These are phyloP conservation scores for Apaloderma vittatum DNA, from an alignment of 2,113 vertebrate genomes.

Conservation along the genomic window DNA sequence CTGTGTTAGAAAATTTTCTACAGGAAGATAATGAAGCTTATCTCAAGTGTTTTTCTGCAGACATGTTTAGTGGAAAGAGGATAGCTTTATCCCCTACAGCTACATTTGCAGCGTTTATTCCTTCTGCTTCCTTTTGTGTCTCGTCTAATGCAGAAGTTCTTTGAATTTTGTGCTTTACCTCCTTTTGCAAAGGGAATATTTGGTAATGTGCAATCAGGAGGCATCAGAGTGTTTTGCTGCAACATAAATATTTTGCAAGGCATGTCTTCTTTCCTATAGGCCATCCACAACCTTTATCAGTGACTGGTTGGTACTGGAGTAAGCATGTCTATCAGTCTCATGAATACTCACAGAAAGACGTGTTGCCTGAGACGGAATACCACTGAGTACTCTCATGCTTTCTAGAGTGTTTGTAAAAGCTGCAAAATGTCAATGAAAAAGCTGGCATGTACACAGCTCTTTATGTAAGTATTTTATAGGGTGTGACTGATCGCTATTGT, in stretches of 20 bases:
- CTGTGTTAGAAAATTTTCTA: constrained; percentile 17
- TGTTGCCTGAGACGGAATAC: not conserved
- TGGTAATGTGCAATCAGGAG: not conserved
- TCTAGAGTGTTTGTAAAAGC: not conserved
- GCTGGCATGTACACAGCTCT: rapidly evolving
- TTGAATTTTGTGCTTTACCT: not conserved
- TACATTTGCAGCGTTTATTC: not conserved
- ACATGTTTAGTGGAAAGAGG: not conserved
- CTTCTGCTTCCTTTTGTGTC: not conserved
- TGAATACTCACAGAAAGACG: not conserved
- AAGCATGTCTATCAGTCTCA: too few species aligned
- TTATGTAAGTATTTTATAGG: not conserved
- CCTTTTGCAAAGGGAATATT: not conserved
- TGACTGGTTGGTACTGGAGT: rapidly evolving
- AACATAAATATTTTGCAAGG: not conserved
- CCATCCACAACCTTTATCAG: not conserved
- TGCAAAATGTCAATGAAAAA: not conserved
- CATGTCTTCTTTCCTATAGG: not conserved
- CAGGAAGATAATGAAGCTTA: constrained; percentile 35
- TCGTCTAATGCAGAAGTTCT: not conserved
- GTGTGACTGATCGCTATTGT: rapidly evolving
- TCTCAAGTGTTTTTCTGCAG: constrained; percentile 30
- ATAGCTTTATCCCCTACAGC: not conserved
- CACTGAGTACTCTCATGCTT: not conserved
- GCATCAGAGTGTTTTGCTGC: not conserved